Evolutionary conservation across 2,113 vertebrate genomes (phyloP), one percentile per base, ranked within the genome.

Genomic region (Otus sunia): DNA sequence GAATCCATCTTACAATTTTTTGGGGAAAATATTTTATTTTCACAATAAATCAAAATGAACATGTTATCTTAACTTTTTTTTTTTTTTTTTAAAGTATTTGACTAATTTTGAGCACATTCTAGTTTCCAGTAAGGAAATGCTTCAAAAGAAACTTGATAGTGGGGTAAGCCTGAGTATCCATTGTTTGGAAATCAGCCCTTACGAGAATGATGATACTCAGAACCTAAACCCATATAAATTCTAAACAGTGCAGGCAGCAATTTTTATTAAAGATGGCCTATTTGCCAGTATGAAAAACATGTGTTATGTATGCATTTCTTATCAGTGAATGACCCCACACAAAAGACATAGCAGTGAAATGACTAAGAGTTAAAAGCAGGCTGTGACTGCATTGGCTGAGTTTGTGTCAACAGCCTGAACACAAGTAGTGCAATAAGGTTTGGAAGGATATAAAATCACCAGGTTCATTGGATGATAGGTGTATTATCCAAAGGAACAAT

Each of bases 21-120:
- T 0, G 0, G 2, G 6, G 0, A 6, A n/a, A 71, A 55, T 13
- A 36, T 3, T 26, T 19, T 2, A 32, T 64, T 80, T 88, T 73
- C 1, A 2, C 1, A 47, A 36, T 30, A 59, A 77, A 53, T 52
- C 8, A 88, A 88, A 63, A 76, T 66, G 2, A 78, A 84, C 0
- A 0, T 22, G 6, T 6, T 53, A 41, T 36, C 60, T 63, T 56
- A 26, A 32, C 30, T 10, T n/a, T 56, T 3, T 10, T 50, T 86
- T 49, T 21, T 17, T 45, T 17, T 45, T 45, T 18, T 45, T 45
- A 4, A 18, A 45, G 8, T 14, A 9, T 56, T 17, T 58, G 22
- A 36, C 10, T 68, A n/a, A 34, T 83, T 73, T 12, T 62, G 13
- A 60, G 5, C 25, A 25, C 20, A 49, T 75, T 75, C 7, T 85